phyloP scores from a whole-genome alignment of 2,888 invertebrate genomes.

The Sarcophaga carnaria region DNA sequence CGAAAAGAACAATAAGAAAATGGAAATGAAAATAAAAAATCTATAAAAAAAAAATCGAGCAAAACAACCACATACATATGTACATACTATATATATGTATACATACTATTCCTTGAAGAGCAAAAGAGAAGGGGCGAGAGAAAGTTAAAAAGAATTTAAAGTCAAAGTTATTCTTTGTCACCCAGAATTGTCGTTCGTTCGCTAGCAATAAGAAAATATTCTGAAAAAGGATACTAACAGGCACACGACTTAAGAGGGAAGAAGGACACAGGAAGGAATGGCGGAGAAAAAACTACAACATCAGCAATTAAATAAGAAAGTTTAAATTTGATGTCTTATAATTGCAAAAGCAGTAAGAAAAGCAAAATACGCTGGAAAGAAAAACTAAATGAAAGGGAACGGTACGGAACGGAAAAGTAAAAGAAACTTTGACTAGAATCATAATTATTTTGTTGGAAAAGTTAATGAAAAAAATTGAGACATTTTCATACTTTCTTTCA shows the following conservation, averaged over 20 bases:
- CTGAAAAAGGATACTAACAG: neutral
- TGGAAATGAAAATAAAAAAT: neutral
- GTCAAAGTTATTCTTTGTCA: conserved; percentile 60
- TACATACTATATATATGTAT: neutral
- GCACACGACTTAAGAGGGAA: neutral
- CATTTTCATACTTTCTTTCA: neutral
- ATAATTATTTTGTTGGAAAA: conserved; percentile 6
- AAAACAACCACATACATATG: conserved; percentile 21
- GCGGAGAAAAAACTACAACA: conserved; percentile 44
- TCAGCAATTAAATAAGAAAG: conserved; percentile 65
- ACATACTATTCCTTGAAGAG: neutral
- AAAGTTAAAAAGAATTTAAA: neutral
- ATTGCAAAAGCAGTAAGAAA: conserved; percentile 55
- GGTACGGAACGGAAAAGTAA: neutral
- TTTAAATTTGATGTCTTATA: conserved; percentile 66
- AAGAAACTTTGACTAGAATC: conserved; percentile 1
- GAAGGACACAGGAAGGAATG: neutral
- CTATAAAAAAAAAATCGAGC: conserved; percentile 13
- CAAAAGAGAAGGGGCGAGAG: too few species aligned
- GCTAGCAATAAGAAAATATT: neutral
- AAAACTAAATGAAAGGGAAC: conserved; percentile 21
- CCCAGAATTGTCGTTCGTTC: conserved; percentile 19
- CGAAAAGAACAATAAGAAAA: conserved; percentile 43
- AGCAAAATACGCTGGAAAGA: conserved; percentile 21
- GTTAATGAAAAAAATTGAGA: neutral